A percentile compares a stretch with the other conserved stretches of the same genome.
These are phyloP conservation scores for Etheostoma spectabile DNA, from an alignment of 2,113 vertebrate genomes.

Conservation along the genomic window DNA sequence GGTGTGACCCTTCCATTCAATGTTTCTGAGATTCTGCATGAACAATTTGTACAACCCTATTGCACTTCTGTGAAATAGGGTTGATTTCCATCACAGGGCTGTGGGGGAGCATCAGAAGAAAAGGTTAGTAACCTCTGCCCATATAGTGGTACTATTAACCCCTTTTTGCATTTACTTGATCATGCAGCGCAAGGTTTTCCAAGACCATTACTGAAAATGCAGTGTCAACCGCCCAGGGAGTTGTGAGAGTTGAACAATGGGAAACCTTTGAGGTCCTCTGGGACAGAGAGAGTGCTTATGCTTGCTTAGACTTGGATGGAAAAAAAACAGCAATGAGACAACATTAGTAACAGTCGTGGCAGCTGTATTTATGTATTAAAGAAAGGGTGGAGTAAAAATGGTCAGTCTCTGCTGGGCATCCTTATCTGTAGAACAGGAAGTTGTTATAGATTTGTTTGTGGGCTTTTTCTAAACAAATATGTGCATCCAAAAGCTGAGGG, in stretches of 20 bases:
- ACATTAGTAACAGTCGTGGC: background rate
- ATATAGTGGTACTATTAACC: background rate
- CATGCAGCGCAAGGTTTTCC: background rate
- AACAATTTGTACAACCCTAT: background rate
- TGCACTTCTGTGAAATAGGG: background rate
- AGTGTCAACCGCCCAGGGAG: slow-evolving; percentile 36
- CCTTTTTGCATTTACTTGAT: slow-evolving; percentile 19
- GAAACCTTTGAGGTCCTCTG: slow-evolving; percentile 39
- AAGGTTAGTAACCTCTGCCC: background rate
- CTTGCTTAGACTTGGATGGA: slow-evolving; percentile 19
- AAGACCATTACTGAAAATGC: slow-evolving; percentile 28
- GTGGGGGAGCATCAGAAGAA: background rate
- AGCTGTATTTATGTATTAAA: slow-evolving; percentile 25
- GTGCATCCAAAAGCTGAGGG: background rate
- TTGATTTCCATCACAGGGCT: background rate
- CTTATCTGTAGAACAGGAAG: background rate
- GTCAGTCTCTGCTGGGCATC: slow-evolving; percentile 24
- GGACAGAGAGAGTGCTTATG: slow-evolving; percentile 47
- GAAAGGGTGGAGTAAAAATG: slow-evolving; percentile 3
- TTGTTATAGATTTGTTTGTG: slow-evolving; percentile 22
- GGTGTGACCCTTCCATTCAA: background rate
- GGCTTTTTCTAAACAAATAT: background rate
- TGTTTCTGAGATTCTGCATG: background rate
- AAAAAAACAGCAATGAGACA: slow-evolving; percentile 32
- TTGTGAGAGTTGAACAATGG: slow-evolving; percentile 54